Evolutionary conservation across 1,140 invertebrate genomes (phyloP).

Genomic region (Coptotermes formosanus): DNA sequence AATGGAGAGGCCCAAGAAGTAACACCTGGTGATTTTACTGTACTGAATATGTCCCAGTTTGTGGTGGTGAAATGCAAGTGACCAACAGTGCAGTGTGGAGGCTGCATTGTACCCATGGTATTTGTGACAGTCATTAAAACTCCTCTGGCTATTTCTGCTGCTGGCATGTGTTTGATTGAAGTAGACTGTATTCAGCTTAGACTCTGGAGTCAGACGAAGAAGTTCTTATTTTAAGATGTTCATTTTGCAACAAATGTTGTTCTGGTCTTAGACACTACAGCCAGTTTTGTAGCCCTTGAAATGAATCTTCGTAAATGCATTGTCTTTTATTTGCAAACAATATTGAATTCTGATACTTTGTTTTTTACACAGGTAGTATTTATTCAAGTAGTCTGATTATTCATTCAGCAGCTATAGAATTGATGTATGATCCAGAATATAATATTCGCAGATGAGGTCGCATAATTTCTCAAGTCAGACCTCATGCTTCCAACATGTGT

Average conservation of each 20-base stretch:
- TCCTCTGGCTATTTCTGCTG: not conserved
- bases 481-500: conserved; percentile 8
- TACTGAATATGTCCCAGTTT: not conserved
- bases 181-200: not conserved
- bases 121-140: not conserved
- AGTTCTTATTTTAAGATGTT: not conserved
- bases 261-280: not conserved
- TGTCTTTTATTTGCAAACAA: not conserved
- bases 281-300: not conserved
- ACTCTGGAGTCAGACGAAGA: not conserved
- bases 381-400: not conserved
- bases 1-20: not conserved
- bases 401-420: not conserved
- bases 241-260: not conserved
- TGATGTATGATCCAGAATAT: not conserved
- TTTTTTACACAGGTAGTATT: not conserved
- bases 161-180: not conserved
- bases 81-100: not conserved
- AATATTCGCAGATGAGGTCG: not conserved
- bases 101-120: not conserved
- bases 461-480: not conserved
- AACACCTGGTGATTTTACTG: not conserved
- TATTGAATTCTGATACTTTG: not conserved
- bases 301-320: not conserved
- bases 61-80: not conserved